Evolutionary conservation across 2,797 vertebrate species (phyloP).

Genomic region (Acanthurus tractus): DNA sequence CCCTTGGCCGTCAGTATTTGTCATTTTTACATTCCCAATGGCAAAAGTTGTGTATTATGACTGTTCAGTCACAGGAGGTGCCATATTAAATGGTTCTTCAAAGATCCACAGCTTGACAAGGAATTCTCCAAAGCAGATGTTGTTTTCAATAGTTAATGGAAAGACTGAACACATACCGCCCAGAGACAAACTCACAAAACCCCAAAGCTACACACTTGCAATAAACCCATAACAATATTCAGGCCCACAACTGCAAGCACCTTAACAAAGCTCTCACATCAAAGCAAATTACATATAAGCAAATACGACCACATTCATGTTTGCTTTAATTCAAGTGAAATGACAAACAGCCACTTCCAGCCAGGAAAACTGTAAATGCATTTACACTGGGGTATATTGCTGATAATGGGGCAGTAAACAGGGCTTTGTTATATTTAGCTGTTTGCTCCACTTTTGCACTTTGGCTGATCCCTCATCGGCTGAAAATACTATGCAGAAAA

Average conservation of each 20-base stretch:
- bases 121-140: constrained; percentile 73
- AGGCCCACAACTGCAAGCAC: constrained; percentile 19
- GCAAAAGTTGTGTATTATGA: constrained; percentile 9
- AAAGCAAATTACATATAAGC: constrained; percentile 18
- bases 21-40: constrained; percentile 7
- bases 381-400: background rate
- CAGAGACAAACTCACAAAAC: constrained; percentile 35
- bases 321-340: constrained; percentile 11
- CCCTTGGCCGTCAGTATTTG: background rate
- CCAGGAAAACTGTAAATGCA: background rate
- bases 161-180: constrained; percentile 42
- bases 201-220: constrained; percentile 35
- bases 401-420: constrained; percentile 27
- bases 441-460: constrained; percentile 60
- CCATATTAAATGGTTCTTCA: constrained; percentile 38
- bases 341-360: constrained; percentile 5
- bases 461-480: constrained; percentile 47
- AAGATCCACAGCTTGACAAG: constrained; percentile 48
- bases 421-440: constrained; percentile 51
- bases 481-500: constrained; percentile 40
- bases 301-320: background rate
- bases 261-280: constrained; percentile 39
- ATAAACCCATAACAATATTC: constrained; percentile 23
- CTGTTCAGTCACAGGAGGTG: constrained; percentile 24
- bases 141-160: constrained; percentile 68